Base-by-base conservation (phyloP, 2,113 vertebrate genomes). In the Daboia siamensis region DNA sequence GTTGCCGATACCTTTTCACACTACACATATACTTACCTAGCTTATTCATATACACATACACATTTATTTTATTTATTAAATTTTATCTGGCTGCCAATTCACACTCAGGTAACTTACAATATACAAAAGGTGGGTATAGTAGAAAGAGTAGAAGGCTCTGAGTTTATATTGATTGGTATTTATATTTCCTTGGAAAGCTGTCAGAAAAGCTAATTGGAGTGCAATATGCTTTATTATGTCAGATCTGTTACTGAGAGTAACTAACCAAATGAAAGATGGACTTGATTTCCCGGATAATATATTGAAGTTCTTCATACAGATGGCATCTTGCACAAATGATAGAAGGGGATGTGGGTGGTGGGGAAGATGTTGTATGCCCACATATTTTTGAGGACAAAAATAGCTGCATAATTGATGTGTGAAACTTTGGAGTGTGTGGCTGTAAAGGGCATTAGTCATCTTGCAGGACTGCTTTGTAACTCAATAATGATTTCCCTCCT, bases 251-350 rank as follows among this genome's bases (percentile, higher is more conserved):
- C 89, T 91, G 80, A 3, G 29, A 95, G 59, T 0, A 24, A 59
- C 64, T 95, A 33, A 90, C n/a, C 91, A 90, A 13, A 89, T 55
- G 86, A 94, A 94, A 86, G 94, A 94, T 84, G 91, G 74, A 39
- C 64, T 48, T 89, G 64, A n/a, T 80, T 80, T 80, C 64, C 52
- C 88, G 89, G 48, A 21, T 80, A 80, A 92, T 87, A 87, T 92
- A 46, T 46, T 84, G 52, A 48, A 48, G 20, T 84, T 84, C 23
- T 88, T 86, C 64, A 0, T 33, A 13, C 69, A 13, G 48, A 94
- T 93, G 54, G 55, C 48, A 87, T 87, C 23, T 91, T 85, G 3
- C 86, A 93, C 94, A 86, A 89, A n/a, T 55, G 1, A 29, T 29
- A 24, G 44, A 56, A 39, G 4, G 23, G 46, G 56, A 33, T 64